Percentiles rank a stretch among this genome's conserved stretches.
phyloP scores from a whole-genome alignment of 2,888 invertebrate species.

The Ryuthela nishihirai region DNA sequence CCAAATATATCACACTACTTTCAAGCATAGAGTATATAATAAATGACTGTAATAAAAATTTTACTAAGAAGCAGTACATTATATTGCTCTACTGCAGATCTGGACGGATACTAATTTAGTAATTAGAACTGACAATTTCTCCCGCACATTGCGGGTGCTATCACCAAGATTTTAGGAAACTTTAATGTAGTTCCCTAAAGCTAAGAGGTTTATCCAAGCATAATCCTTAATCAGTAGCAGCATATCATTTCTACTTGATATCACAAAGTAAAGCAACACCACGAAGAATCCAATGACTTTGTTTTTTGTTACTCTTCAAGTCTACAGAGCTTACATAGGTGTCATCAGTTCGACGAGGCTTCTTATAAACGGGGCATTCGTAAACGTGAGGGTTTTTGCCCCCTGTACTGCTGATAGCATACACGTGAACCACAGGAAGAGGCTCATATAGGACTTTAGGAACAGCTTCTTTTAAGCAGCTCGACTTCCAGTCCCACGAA shows the following conservation, averaged over 20 bases:
- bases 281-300: conserved; percentile 90
- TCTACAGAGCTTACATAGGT: conserved; percentile 94
- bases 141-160: no score
- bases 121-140: no score
- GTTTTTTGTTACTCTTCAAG: conserved; percentile 61
- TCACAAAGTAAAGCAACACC: conserved; percentile 96
- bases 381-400: conserved; percentile 87
- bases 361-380: conserved; percentile 95
- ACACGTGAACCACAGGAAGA: conserved; percentile 95
- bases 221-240: no score
- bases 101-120: no score
- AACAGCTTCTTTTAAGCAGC: conserved; percentile 87
- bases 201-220: no score
- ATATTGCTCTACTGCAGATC: no score
- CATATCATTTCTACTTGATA: conserved; percentile 69
- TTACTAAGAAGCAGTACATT: no score
- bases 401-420: conserved; percentile 88
- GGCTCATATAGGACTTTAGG: conserved; percentile 86
- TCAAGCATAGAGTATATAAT: no score
- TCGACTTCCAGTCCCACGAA: conserved; percentile 77
- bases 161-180: not conserved
- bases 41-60: no score
- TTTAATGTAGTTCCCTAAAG: not conserved
- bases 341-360: conserved; percentile 87
- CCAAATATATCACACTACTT: no score